Percentiles rank a stretch among this genome's conserved stretches.
Conservation (phyloP, 2,797 vertebrate species). For the Erithacus rubecula region DNA sequence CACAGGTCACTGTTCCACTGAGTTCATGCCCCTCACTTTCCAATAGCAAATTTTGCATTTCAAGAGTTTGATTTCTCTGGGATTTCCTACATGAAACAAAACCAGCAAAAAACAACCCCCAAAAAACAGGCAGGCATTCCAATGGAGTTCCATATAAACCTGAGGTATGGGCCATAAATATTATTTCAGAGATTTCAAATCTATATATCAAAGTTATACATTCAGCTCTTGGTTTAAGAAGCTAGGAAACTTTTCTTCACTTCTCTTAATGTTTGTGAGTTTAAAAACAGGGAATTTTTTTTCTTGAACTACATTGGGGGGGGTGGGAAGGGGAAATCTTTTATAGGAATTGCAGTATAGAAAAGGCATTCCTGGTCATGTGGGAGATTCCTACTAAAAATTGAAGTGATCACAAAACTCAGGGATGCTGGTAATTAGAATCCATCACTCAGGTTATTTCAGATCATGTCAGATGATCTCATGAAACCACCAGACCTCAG, state of each 20-base stretch:
- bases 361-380: rapidly evolving
- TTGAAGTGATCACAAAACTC: background rate
- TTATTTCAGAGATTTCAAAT: background rate
- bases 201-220: background rate
- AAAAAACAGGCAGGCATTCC: background rate
- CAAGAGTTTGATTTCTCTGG: background rate
- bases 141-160: background rate
- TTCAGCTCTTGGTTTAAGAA: background rate
- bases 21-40: background rate
- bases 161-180: background rate
- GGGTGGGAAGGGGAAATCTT: background rate
- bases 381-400: background rate
- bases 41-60: background rate
- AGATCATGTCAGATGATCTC: background rate
- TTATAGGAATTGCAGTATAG: background rate
- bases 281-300: background rate
- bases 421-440: background rate
- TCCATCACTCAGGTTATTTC: background rate
- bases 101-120: rapidly evolving
- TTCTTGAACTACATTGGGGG: background rate
- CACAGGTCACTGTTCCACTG: background rate
- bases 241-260: background rate
- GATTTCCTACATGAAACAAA: background rate
- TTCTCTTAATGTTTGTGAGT: background rate
- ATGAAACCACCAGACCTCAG: background rate